Evolutionary conservation across 2,797 vertebrate genomes (phyloP).

Genomic region (Percopsis omiscomaycus): DNA sequence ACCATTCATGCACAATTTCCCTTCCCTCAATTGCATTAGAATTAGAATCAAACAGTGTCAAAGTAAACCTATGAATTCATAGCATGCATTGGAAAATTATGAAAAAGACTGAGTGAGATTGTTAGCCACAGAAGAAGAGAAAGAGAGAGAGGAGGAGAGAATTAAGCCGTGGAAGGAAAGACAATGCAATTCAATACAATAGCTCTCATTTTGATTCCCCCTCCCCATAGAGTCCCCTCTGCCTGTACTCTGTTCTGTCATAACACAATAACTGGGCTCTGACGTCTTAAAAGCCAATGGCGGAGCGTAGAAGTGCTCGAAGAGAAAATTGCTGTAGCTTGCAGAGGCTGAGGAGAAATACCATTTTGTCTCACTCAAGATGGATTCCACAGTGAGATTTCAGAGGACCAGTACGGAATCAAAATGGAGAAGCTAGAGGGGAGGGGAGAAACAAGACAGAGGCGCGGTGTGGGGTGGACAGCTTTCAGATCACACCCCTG

Average conservation of each 20-base stretch:
- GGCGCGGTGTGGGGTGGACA: conserved; percentile 45
- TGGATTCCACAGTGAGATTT: conserved; percentile 77
- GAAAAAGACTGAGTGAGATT: conserved; percentile 19
- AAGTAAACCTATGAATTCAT: not conserved
- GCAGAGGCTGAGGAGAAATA: conserved; percentile 72
- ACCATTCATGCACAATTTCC: conserved; percentile 20
- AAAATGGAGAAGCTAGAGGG: conserved; percentile 75
- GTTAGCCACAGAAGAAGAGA: conserved; percentile 48
- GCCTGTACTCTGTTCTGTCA: conserved; percentile 62
- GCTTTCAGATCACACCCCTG: conserved; percentile 39
- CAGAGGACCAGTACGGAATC: conserved; percentile 72
- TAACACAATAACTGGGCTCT: conserved; percentile 69
- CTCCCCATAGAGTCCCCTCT: conserved; percentile 45
- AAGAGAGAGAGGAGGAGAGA: conserved; percentile 32
- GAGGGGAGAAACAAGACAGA: conserved; percentile 55
- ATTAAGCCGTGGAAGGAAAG: conserved; percentile 27
- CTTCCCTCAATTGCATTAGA: conserved; percentile 5
- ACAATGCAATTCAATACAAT: conserved; percentile 53
- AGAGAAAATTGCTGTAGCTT: conserved; percentile 73
- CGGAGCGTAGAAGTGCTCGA: conserved; percentile 68
- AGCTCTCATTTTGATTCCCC: conserved; percentile 54
- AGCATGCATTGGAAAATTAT: not conserved
- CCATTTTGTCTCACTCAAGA: conserved; percentile 77
- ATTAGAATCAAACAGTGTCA: conserved; percentile 12
- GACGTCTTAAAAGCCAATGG: conserved; percentile 73